Percentiles rank a stretch among this genome's conserved stretches.
These are phyloP conservation scores for Acanthiza pusilla DNA, from an alignment of 2,797 vertebrate genomes.

Conservation along the genomic window DNA sequence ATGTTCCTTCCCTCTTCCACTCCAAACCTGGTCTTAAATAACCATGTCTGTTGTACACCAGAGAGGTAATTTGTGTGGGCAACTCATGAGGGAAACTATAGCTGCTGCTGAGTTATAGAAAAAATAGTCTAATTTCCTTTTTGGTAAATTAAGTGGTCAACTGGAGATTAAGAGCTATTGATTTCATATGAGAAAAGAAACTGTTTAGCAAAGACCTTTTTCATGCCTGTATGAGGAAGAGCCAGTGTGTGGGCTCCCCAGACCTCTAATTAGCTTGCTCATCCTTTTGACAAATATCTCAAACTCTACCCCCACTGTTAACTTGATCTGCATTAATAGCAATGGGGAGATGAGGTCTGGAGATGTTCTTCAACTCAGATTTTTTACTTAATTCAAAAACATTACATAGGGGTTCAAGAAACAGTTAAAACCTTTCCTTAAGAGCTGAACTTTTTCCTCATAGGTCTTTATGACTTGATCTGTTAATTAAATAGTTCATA, in stretches of 20 bases:
- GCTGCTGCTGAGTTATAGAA: not conserved
- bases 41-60: not conserved
- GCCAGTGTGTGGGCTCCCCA: not conserved
- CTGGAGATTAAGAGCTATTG: not conserved
- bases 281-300: not conserved
- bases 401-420: not conserved
- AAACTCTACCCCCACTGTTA: not conserved
- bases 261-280: not conserved
- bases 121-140: not conserved
- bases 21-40: not conserved
- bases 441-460: not conserved
- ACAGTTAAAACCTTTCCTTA: not conserved
- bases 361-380: not conserved
- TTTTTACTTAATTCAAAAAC: not conserved
- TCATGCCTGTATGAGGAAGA: not conserved
- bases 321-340: not conserved
- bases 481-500: slow-evolving; percentile 7
- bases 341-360: not conserved
- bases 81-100: not conserved
- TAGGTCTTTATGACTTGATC: not conserved
- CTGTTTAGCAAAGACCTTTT: not conserved
- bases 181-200: not conserved
- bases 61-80: not conserved
- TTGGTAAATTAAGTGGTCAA: not conserved
- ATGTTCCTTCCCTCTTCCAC: not conserved